Evolutionary conservation across 2,888 invertebrate genomes (phyloP).

Genomic region (Ceramica pisi): DNA sequence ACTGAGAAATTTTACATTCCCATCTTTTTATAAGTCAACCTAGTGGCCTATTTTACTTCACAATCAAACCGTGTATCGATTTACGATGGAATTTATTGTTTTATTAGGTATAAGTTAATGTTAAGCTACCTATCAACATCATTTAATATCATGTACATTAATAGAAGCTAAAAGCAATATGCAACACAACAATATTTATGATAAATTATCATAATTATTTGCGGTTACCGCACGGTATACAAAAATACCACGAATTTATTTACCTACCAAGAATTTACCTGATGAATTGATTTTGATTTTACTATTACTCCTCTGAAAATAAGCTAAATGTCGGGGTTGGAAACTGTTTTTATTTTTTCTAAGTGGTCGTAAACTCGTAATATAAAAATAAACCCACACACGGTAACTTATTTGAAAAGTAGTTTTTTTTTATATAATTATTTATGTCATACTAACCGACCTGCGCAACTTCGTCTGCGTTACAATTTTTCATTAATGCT

Average conservation of each 20-base stretch:
- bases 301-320: background rate
- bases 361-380: too few species aligned
- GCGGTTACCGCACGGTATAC: background rate
- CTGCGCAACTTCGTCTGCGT: too few species aligned
- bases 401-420: background rate
- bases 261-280: background rate
- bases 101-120: background rate
- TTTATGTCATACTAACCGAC: too few species aligned
- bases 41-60: background rate
- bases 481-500: too few species aligned
- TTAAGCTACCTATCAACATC: background rate
- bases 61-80: background rate
- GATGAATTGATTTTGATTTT: background rate
- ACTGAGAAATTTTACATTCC: conserved; percentile 1
- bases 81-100: too few species aligned
- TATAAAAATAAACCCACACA: background rate
- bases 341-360: too few species aligned
- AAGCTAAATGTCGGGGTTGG: too few species aligned
- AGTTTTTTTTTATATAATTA: background rate
- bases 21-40: background rate
- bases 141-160: background rate
- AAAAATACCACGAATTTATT: too few species aligned
- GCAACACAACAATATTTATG: background rate
- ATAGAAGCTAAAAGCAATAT: background rate
- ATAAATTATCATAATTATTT: background rate